Evolutionary conservation across 2,888 invertebrate genomes (phyloP).

Genomic region (Oscheius sp.): DNA sequence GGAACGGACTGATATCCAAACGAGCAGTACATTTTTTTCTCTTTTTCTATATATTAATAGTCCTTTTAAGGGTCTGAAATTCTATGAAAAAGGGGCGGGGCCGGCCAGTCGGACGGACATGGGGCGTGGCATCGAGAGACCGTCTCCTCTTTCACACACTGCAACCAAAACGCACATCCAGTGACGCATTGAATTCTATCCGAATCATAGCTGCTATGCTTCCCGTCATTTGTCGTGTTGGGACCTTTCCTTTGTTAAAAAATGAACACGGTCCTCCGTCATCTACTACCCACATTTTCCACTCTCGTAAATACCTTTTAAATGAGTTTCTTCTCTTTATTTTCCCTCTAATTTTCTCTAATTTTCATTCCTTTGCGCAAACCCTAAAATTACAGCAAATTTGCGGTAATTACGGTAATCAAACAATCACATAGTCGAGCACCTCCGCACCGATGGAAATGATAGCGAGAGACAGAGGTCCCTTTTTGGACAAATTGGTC

Average conservation of each 20-base stretch:
- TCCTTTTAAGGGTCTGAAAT: background rate
- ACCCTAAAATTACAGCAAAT: conserved; percentile 29
- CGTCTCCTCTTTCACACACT: conserved; percentile 29
- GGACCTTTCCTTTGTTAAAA: too few relatives aligned
- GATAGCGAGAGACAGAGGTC: background rate
- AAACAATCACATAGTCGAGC: conserved; percentile 13
- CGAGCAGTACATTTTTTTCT: too few relatives aligned
- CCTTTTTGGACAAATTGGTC: background rate
- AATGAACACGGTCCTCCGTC: too few relatives aligned
- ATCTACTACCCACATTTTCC: background rate
- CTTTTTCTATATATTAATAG: background rate
- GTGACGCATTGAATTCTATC: background rate
- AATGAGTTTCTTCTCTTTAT: background rate
- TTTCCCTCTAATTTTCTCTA: conserved; percentile 6
- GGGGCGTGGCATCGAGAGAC: conserved; percentile 12
- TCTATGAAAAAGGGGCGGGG: conserved; percentile 18
- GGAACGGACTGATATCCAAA: too few relatives aligned
- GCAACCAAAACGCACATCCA: conserved; percentile 29
- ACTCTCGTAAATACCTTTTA: background rate
- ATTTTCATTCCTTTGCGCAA: conserved; percentile 16
- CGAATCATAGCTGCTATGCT: too few relatives aligned
- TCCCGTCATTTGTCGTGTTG: too few relatives aligned
- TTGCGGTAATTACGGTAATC: conserved; percentile 31
- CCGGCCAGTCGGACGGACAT: background rate
- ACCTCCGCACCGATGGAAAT: background rate